Conservation (phyloP, 2,888 invertebrate species). For the Linyphia triangularis region DNA sequence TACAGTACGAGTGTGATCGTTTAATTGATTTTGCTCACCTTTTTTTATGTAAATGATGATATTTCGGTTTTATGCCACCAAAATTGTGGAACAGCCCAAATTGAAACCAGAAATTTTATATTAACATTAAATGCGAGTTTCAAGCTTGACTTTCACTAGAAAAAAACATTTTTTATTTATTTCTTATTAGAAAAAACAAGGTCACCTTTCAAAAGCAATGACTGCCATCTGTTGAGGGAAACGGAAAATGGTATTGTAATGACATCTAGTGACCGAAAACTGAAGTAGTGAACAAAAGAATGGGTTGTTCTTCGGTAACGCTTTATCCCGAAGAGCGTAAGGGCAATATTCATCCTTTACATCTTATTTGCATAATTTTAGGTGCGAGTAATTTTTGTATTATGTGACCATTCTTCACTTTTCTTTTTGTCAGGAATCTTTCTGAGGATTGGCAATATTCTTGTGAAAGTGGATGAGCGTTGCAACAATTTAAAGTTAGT, state of each 20-base stretch:
- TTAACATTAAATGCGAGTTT: neutral
- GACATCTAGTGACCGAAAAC: slow-evolving; percentile 75
- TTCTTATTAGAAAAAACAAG: slow-evolving; percentile 34
- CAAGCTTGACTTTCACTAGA: neutral
- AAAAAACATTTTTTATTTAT: slow-evolving; percentile 1
- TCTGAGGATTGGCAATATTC: neutral
- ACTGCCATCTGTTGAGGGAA: slow-evolving; percentile 74
- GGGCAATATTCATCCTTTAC: slow-evolving; percentile 72
- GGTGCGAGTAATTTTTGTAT: slow-evolving; percentile 62
- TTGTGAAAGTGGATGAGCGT: neutral
- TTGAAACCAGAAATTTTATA: neutral
- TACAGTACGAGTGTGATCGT: slow-evolving; percentile 44
- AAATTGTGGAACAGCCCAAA: neutral
- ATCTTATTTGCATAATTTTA: slow-evolving; percentile 75
- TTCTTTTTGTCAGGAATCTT: neutral
- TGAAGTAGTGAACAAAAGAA: slow-evolving; percentile 73
- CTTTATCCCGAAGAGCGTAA: slow-evolving; percentile 65
- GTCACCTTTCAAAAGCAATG: slow-evolving; percentile 73
- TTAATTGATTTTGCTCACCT: slow-evolving; percentile 37
- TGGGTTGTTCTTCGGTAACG: slow-evolving; percentile 74
- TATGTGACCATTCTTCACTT: slow-evolving; percentile 11
- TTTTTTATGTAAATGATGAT: neutral
- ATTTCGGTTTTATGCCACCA: neutral
- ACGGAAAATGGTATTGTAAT: slow-evolving; percentile 74
- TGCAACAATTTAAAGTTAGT: slow-evolving; percentile 43